A percentile compares a stretch with the other conserved stretches of the same genome.
Evolutionary conservation across 2,888 invertebrate genomes (phyloP).

Genomic region (Terebella lapidaria): DNA sequence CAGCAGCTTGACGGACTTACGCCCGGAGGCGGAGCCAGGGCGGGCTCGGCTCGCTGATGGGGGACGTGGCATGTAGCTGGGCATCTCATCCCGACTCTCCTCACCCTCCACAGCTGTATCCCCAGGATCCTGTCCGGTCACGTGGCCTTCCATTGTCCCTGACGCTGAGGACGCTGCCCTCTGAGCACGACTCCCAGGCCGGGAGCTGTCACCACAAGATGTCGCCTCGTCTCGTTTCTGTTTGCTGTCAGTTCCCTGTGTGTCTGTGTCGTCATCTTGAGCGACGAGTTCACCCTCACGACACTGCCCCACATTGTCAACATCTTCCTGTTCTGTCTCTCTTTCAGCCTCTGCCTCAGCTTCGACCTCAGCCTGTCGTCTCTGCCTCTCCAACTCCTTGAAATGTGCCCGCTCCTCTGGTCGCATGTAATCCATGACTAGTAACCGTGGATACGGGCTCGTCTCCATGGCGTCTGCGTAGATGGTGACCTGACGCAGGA

Average conservation of each 20-base stretch:
- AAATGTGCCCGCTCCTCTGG: conserved; percentile 14
- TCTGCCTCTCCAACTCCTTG: not conserved
- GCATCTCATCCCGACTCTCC: not conserved
- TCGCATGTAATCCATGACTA: conserved; percentile 34
- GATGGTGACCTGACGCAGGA: conserved; percentile 38
- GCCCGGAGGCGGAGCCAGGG: not conserved
- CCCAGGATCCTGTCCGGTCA: not conserved
- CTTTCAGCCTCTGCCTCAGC: not conserved
- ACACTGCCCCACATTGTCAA: not conserved
- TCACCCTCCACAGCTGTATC: not conserved
- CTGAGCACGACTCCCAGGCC: not conserved
- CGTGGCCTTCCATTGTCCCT: not conserved
- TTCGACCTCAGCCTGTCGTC: not conserved
- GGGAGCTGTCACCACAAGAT: not conserved
- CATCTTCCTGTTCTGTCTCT: not conserved
- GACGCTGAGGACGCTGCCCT: not conserved
- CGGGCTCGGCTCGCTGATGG: not conserved
- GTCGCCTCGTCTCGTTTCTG: too few relatives aligned
- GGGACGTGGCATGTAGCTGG: not conserved
- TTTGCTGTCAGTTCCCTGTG: too few relatives aligned
- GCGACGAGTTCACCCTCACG: not conserved
- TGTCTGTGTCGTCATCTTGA: too few relatives aligned
- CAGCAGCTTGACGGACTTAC: not conserved
- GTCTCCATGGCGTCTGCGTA: conserved; percentile 30
- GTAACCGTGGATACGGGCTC: conserved; percentile 35